Evolutionary conservation across 35 echinoderm and acorn worm species (phyloP), one percentile per base, ranked within the genome.

Genomic region (Anneissia japonica): DNA sequence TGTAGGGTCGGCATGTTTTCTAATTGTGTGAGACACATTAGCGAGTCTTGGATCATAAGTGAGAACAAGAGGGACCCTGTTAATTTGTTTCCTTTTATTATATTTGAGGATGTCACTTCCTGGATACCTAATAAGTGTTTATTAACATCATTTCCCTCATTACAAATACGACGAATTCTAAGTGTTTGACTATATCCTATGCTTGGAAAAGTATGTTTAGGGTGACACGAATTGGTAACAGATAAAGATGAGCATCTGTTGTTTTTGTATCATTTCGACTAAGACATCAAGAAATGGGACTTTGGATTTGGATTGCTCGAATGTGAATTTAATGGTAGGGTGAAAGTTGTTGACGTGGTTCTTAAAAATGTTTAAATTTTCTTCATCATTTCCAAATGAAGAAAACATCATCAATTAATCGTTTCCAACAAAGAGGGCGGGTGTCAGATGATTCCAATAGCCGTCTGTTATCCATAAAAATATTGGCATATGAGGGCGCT

Each of bases 311-410:
- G 77, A 82, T 11, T 26, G n/a, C 30, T 82, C 78, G 36, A 81
- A 81, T 0, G 87, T 89, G 80, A 89, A 89, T 83, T 89, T 89
- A 46, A 83, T 89, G 37, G 31, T 89, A 46, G 37, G 38, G 37
- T 89, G 81, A 10, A 32, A 74, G 5, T 39, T 46, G 34, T 89
- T 89, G 29, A 75, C 26, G 14, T 82, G 29, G 10, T 82, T 74
- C 16, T 82, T 31, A 37, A 89, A 89, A 3, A 3, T 38, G n/a
- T 23, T 21, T 35, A 89, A 72, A 30, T 39, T 4, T 82, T 26
- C 26, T 11, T 45, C 29, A 26, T 19, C 39, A 31, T 29, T 31
- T 31, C 55, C 77, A 89, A 12, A 89, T 29, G 32, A 72, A 82
- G 26, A 38, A 39, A 28, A 89, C 38, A 37, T 89, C 87, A 51